A percentile compares a stretch with the other conserved stretches of the same genome.
Conservation (phyloP, 2,888 invertebrate species). For the Uropetala carovei region DNA sequence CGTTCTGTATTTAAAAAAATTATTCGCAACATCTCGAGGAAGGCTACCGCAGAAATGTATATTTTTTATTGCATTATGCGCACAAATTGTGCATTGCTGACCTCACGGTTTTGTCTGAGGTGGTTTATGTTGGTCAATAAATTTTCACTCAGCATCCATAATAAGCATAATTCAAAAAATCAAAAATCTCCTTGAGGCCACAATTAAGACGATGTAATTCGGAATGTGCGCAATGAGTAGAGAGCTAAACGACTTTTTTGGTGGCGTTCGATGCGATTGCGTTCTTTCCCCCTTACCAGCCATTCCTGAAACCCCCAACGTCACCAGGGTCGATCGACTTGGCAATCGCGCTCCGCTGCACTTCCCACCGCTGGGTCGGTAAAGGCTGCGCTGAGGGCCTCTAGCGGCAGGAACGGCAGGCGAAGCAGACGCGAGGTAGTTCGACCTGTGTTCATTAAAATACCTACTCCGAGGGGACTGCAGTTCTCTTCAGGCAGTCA, state of each 20-base stretch:
- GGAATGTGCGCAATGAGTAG: neutral
- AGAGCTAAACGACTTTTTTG: neutral
- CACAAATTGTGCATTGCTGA: too few relatives aligned
- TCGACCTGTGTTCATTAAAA: slow-evolving; percentile 64
- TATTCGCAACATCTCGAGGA: too few relatives aligned
- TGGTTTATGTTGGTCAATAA: too few relatives aligned
- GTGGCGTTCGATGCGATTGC: slow-evolving; percentile 24
- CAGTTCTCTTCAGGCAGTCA: slow-evolving; percentile 40
- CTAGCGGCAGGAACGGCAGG: slow-evolving; percentile 65
- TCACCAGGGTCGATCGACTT: slow-evolving; percentile 62
- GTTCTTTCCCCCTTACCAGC: slow-evolving; percentile 18
- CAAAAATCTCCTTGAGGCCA: neutral
- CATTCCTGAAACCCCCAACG: slow-evolving; percentile 53
- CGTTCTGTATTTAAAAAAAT: too few relatives aligned
- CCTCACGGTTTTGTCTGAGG: too few relatives aligned
- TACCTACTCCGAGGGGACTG: slow-evolving; percentile 55
- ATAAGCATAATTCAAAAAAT: neutral
- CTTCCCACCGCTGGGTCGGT: slow-evolving; percentile 63
- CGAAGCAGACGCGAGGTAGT: slow-evolving; percentile 63
- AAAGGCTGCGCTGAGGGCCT: slow-evolving; percentile 65
- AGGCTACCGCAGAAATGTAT: too few relatives aligned
- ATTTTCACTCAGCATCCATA: neutral
- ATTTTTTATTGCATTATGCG: too few relatives aligned
- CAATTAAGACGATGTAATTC: neutral
- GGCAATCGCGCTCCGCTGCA: slow-evolving; percentile 62